A percentile compares a stretch with the other conserved stretches of the same genome.
Evolutionary conservation across 2,888 invertebrate genomes (phyloP).

Genomic region (Thera britannica): DNA sequence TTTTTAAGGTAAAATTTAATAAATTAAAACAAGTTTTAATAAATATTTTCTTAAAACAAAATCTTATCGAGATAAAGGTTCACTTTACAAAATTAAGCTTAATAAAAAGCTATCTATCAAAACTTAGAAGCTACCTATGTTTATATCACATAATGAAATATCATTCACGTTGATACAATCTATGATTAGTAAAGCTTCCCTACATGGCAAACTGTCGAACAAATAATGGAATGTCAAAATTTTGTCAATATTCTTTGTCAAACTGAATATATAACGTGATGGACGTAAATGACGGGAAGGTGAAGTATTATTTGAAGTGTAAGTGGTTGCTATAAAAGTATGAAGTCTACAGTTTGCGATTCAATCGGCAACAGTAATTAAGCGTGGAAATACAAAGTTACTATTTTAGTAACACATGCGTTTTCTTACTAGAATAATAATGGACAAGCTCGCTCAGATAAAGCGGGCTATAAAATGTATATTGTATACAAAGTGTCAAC

Average conservation of each 20-base stretch:
- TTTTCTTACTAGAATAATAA: constrained; percentile 52
- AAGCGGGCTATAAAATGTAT: constrained; percentile 49
- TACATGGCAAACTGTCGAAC: constrained; percentile 64
- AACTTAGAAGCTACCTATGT: constrained; percentile 64
- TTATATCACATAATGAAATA: constrained; percentile 82
- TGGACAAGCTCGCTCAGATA: constrained; percentile 50
- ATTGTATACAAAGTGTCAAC: constrained; percentile 61
- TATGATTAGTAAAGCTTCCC: constrained; percentile 68
- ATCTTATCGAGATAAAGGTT: constrained; percentile 60
- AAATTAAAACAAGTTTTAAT: constrained; percentile 65
- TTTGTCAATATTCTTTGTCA: constrained; percentile 41
- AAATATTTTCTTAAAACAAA: constrained; percentile 66
- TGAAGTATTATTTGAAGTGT: constrained; percentile 4
- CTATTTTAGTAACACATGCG: constrained; percentile 56
- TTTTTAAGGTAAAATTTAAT: constrained; percentile 65
- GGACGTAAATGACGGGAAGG: constrained; percentile 12
- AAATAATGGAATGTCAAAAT: constrained; percentile 57
- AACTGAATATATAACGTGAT: constrained; percentile 35
- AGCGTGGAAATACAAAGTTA: constrained; percentile 43
- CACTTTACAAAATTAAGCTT: constrained; percentile 60
- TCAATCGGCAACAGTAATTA: constrained; percentile 50
- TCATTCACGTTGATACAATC: constrained; percentile 75
- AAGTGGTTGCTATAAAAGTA: constrained; percentile 8
- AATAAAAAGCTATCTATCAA: constrained; percentile 55
- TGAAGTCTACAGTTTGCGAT: constrained; percentile 59